Evolutionary conservation across 37 sponge, comb jelly and placozoan genomes (phyloP).

Genomic region (Lycopodina hypogea): DNA sequence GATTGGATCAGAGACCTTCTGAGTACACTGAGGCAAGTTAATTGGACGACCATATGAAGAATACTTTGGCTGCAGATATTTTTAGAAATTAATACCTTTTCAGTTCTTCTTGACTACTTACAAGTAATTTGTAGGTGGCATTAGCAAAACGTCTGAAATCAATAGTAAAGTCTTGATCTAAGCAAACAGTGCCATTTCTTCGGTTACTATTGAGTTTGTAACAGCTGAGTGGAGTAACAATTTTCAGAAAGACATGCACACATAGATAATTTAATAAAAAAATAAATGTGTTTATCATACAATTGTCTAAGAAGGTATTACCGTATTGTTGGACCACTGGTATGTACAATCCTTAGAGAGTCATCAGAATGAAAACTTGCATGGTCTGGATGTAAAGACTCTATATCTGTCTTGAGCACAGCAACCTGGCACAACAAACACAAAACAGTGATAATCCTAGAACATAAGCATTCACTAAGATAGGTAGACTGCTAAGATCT

Average conservation of each 20-base stretch:
- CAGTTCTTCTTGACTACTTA: neutral
- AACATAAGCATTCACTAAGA: no score
- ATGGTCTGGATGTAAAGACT: conserved; percentile 46
- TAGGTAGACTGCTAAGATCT: no score
- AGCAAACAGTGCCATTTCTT: neutral
- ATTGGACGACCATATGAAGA: conserved; percentile 1
- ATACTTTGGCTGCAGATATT: neutral
- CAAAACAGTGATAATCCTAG: neutral
- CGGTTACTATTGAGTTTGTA: conserved; percentile 1
- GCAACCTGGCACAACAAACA: conserved; percentile 17
- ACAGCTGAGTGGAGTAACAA: conserved; percentile 7
- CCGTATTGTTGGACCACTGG: no score
- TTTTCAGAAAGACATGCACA: neutral
- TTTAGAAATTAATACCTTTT: neutral
- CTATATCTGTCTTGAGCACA: conserved; percentile 17
- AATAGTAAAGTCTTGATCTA: conserved; percentile 16
- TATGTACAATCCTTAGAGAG: conserved; percentile 59
- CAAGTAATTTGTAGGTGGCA: neutral
- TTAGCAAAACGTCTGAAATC: conserved; percentile 10
- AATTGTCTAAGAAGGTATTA: no score
- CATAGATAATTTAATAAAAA: no score
- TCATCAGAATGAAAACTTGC: conserved; percentile 77
- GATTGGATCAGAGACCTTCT: no score
- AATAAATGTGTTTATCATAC: no score
- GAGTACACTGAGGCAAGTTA: no score